Conservation (phyloP, 2,797 vertebrate species). For the Xenentodon cancila region DNA sequence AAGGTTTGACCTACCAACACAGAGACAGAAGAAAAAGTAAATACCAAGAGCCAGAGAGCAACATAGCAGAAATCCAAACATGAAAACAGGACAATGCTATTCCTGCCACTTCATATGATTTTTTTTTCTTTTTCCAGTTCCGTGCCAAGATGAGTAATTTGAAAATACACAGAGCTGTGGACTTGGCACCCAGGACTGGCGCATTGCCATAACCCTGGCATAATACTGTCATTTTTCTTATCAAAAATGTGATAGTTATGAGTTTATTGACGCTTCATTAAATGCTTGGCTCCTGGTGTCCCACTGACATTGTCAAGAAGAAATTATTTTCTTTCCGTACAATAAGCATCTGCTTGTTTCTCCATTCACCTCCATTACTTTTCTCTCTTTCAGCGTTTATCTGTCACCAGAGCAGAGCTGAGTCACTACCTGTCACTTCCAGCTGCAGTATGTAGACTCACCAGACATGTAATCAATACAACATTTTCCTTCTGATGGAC, state of each 20-base stretch:
- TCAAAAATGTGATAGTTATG: slow-evolving; percentile 54
- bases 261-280: slow-evolving; percentile 38
- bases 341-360: slow-evolving; percentile 58
- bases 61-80: slow-evolving; percentile 55
- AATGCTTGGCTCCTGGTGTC: slow-evolving; percentile 44
- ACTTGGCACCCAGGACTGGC: slow-evolving; percentile 54
- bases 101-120: slow-evolving; percentile 50
- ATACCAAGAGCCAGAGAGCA: slow-evolving; percentile 49
- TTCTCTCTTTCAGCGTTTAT: slow-evolving; percentile 48
- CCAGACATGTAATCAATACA: slow-evolving; percentile 82
- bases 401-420: slow-evolving; percentile 62
- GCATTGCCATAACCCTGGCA: slow-evolving; percentile 56
- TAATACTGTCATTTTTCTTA: slow-evolving; percentile 54
- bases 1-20: slow-evolving; percentile 57
- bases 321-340: slow-evolving; percentile 52
- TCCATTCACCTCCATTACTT: slow-evolving; percentile 37
- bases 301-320: slow-evolving; percentile 26
- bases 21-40: slow-evolving; percentile 54
- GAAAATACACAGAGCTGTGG: slow-evolving; percentile 57
- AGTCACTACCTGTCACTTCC: slow-evolving; percentile 75
- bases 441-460: slow-evolving; percentile 69
- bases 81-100: slow-evolving; percentile 49
- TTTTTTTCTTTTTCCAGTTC: slow-evolving; percentile 8
- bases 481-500: slow-evolving; percentile 80
- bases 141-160: slow-evolving; percentile 57